Conservation (phyloP, 2,113 vertebrate species). For the Pithys albifrons region DNA sequence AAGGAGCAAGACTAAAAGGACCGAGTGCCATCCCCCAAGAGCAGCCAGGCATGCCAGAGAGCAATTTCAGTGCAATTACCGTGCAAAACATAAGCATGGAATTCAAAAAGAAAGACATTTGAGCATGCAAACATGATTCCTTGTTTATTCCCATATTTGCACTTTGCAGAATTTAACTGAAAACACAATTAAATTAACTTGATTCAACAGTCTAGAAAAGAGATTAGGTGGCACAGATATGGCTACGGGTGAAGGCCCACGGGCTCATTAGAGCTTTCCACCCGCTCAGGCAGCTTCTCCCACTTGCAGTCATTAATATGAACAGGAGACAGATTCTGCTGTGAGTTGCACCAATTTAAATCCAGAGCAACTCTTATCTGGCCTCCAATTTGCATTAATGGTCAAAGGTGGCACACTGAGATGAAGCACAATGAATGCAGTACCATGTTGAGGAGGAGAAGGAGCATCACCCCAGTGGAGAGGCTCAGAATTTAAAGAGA, state of each 20-base stretch:
- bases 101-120: neutral
- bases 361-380: conserved; percentile 13
- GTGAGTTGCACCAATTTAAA: conserved; percentile 55
- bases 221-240: conserved; percentile 23
- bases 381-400: conserved; percentile 52
- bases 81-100: neutral
- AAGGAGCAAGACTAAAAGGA: neutral
- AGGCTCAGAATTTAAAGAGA: neutral
- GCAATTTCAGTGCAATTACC: neutral
- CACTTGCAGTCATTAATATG: conserved; percentile 19
- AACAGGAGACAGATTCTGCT: conserved; percentile 48
- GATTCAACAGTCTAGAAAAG: neutral
- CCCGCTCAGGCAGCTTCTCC: neutral
- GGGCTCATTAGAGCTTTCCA: conserved; percentile 47
- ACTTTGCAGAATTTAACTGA: neutral
- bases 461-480: neutral
- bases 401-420: conserved; percentile 16
- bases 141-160: neutral
- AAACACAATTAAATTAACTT: conserved; percentile 36
- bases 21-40: neutral
- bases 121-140: neutral
- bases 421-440: neutral
- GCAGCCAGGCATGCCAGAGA: neutral
- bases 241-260: conserved; percentile 28
- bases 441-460: neutral